A percentile compares a stretch with the other conserved stretches of the same genome.
phyloP scores from a whole-genome alignment of 2,113 vertebrate species.

The Pogonocichla stellata region DNA sequence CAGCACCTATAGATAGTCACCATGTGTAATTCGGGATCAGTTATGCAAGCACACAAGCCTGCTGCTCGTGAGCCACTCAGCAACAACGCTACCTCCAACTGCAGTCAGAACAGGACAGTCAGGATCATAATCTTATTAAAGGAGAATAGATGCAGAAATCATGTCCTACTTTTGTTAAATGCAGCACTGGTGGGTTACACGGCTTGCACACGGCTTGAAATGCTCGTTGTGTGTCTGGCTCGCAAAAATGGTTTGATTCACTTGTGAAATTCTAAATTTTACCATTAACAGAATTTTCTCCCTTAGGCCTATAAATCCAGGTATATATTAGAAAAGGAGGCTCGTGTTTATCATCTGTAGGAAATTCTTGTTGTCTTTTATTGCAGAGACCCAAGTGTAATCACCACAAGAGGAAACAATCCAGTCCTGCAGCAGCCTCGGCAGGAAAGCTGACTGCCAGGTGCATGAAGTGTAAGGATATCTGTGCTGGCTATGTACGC shows the following conservation, averaged over 20 bases:
- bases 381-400: background rate
- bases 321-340: background rate
- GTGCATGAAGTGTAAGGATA: slow-evolving; percentile 5
- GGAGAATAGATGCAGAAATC: slow-evolving; percentile 37
- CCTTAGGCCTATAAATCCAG: background rate
- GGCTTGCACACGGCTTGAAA: background rate
- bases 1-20: background rate
- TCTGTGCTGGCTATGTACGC: background rate
- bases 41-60: slow-evolving; percentile 14
- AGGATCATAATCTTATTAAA: slow-evolving; percentile 44
- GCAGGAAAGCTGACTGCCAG: slow-evolving; percentile 2
- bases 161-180: background rate
- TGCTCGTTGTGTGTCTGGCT: background rate
- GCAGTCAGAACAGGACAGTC: background rate
- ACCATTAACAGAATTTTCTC: background rate
- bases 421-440: background rate
- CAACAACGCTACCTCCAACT: background rate
- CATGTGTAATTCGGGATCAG: background rate
- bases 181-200: background rate
- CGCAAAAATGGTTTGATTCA: background rate
- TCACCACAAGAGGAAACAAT: background rate
- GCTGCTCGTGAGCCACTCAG: background rate
- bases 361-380: background rate
- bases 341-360: background rate
- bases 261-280: background rate